Evolutionary conservation across 2,888 invertebrate genomes (phyloP).

Genomic region (Neoitamus cyanurus): DNA sequence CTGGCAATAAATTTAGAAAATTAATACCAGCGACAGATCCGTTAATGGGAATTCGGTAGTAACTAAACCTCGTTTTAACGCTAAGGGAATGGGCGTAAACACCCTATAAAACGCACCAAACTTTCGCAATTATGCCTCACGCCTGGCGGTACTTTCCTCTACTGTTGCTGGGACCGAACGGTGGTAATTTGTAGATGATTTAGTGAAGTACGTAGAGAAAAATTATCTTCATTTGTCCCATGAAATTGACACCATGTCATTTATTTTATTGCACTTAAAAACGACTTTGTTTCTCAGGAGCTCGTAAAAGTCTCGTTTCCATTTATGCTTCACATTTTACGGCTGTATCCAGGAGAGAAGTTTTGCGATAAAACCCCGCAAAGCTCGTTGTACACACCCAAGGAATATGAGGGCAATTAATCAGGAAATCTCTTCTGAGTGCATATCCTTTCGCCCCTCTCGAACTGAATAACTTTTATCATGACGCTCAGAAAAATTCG

Average conservation of each 20-base stretch:
- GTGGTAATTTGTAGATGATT: background rate
- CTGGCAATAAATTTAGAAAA: background rate
- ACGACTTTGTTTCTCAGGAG: background rate
- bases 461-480: background rate
- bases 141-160: background rate
- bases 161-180: background rate
- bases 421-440: background rate
- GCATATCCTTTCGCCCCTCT: background rate
- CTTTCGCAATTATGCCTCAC: background rate
- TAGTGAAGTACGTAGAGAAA: slow-evolving; percentile 1
- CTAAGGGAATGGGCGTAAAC: background rate
- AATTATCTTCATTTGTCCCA: slow-evolving; percentile 1
- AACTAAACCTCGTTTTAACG: background rate
- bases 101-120: background rate
- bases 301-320: background rate
- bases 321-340: background rate
- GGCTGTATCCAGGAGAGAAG: background rate
- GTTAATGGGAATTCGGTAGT: background rate
- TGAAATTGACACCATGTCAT: slow-evolving; percentile 5
- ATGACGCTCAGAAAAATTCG: background rate
- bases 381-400: background rate
- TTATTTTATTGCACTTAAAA: slow-evolving; percentile 5
- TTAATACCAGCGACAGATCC: background rate
- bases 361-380: background rate
- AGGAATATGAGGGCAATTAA: background rate